These are phyloP conservation scores for Riptortus pedestris DNA, from an alignment of 1,140 invertebrate genomes.

Conservation along the genomic window DNA sequence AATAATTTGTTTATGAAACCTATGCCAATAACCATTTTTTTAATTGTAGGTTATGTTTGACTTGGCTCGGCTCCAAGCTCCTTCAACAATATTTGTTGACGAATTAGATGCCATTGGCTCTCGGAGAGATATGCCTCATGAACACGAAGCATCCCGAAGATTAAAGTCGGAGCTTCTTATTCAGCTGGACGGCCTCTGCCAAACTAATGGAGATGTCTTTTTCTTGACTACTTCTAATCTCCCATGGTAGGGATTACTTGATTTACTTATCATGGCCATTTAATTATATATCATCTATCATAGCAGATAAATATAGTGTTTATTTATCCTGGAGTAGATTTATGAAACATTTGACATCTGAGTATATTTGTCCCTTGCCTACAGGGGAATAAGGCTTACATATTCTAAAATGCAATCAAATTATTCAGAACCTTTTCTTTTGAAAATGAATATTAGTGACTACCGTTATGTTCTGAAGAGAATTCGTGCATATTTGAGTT, in stretches of 20 bases:
- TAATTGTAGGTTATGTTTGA: slow-evolving; percentile 64
- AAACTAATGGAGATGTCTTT: slow-evolving; percentile 54
- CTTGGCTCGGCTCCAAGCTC: slow-evolving; percentile 79
- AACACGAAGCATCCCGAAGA: slow-evolving; percentile 84
- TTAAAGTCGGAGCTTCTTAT: slow-evolving; percentile 87
- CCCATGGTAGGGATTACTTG: slow-evolving; percentile 56
- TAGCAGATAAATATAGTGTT: too few relatives aligned
- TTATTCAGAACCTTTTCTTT: too few relatives aligned
- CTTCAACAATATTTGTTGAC: slow-evolving; percentile 91
- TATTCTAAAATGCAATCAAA: too few relatives aligned
- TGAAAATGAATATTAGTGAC: too few relatives aligned
- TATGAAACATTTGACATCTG: too few relatives aligned
- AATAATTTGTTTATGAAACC: neutral
- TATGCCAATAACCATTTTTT: neutral
- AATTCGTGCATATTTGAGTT: too few relatives aligned
- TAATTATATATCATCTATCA: too few relatives aligned
- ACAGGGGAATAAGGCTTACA: too few relatives aligned
- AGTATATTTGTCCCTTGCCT: too few relatives aligned
- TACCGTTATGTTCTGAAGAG: too few relatives aligned
- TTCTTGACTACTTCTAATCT: slow-evolving; percentile 81
- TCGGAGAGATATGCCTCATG: slow-evolving; percentile 52
- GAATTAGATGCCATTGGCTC: slow-evolving; percentile 86
- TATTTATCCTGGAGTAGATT: too few relatives aligned
- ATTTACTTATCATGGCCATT: too few relatives aligned
- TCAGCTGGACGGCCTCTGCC: slow-evolving; percentile 77